Evolutionary conservation across 2,113 vertebrate genomes (phyloP), one percentile per base, ranked within the genome.

Genomic region (Collichthys lucidus): DNA sequence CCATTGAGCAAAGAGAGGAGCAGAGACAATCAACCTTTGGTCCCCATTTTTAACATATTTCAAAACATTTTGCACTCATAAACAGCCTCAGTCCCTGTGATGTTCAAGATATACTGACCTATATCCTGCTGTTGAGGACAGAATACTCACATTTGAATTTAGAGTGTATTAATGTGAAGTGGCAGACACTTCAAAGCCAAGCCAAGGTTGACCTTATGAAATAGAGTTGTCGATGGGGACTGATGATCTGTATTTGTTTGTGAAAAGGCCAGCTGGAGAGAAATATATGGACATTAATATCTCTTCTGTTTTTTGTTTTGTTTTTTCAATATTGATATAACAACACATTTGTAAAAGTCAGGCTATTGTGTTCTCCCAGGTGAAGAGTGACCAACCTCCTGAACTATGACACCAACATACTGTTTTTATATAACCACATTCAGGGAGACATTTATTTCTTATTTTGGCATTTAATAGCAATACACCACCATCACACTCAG

Each of bases 221-320:
- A 89, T 35, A 47, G 60, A 71, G 52, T 49, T 44, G 75, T 89
- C 47, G 60, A 88, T 85, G 77, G 66, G 76, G 68, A 89, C 57
- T 47, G 65, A 90, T 90, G 86, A 84, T 83, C 79, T 83, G 70
- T 87, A 87, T 91, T 90, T 89, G 83, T 91, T 82, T 77, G 72
- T 77, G 72, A 73, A 93, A 92, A 92, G 89, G 86, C 79, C 88
- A 85, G 20, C 40, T 14, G n/a, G 60, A 82, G 63, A 87, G 67
- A 1, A 17, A 68, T 8, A 40, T 40, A 40, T 9, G 35, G 35
- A 8, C 63, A 63, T 73, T 80, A 87, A 85, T 69, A 50, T 61
- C 77, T 76, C 40, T 44, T 75, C 70, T 65, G 57, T 29, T 29
- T 29, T 65, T 40, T 40, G 1, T 26, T 26, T 26, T 26, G 26